Evolutionary conservation across 2,888 invertebrate species (phyloP), one percentile per base, ranked within the genome.

Genomic region (Aleiodes alternator): DNA sequence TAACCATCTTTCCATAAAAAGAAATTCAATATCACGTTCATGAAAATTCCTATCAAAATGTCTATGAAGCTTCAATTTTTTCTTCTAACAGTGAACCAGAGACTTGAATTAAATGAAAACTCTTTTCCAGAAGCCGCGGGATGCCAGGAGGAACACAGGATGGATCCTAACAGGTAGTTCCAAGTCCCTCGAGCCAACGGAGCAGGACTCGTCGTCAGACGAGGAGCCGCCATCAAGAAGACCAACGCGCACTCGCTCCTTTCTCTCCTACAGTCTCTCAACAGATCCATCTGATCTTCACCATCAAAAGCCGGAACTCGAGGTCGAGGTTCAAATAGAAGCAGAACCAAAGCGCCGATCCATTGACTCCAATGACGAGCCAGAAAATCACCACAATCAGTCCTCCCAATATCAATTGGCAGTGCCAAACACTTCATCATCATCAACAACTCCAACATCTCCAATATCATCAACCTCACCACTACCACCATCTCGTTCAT

Each of bases 191-290:
- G 85, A 86, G 69, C 81, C 84, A 3, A 70, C 78, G 4, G 82
- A 86, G 64, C 86, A 83, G 16, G 86, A 86, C 78, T 86, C 86
- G 12, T 86, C 86, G 0, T 86, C 86, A 9, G 86, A 86, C 51
- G 86, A 86, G 38, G 86, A 86, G 48, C 71, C 76, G 4, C 79
- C 81, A 3, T 77, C 84, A 43, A 82, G 84, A 14, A 71, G 83
- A 48, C 76, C 80, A 57, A 78, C 77, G 56, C 64, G 78, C 38
- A 77, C 78, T 34, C 51, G 78, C 23, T 80, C 79, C 11, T 71
- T 80, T 8, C 69, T 78, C 5, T 78, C 79, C 23, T 69, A 73
- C 9, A 81, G 74, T 51, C 23, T 68, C 14, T 75, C 75, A 4
- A 71, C 68, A 57, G 71, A 66, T 34, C 56, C 71, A 12, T 16